Conservation (phyloP, 2,113 vertebrate genomes). For the Dipodomys stephensi region DNA sequence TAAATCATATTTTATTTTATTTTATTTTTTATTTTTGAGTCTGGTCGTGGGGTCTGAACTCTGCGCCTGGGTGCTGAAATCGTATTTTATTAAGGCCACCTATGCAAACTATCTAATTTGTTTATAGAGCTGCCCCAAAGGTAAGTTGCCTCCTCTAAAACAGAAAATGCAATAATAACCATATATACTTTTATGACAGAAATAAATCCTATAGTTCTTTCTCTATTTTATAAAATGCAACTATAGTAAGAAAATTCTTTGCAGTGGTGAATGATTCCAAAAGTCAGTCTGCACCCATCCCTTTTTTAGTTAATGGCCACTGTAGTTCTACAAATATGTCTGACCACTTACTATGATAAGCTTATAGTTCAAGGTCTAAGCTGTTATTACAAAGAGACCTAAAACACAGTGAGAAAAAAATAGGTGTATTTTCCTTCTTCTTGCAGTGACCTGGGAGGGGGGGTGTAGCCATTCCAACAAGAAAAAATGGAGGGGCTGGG, state of each 20-base stretch:
- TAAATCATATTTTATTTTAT: too few species aligned
- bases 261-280: not conserved
- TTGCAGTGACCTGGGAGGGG: not conserved
- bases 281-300: not conserved
- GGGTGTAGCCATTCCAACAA: not conserved
- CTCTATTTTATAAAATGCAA: slow-evolving; percentile 16
- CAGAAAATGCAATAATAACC: not conserved
- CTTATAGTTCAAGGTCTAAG: not conserved
- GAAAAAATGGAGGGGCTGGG: too few species aligned
- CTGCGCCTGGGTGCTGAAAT: too few species aligned
- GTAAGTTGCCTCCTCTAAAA: not conserved
- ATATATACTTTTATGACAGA: not conserved
- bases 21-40: too few species aligned
- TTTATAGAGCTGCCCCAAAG: not conserved
- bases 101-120: not conserved
- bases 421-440: not conserved
- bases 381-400: not conserved
- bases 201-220: not conserved
- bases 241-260: not conserved
- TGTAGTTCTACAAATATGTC: not conserved
- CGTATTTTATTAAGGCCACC: not conserved
- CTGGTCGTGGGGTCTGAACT: too few species aligned
- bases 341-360: not conserved
- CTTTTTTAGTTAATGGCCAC: slow-evolving; percentile 17
- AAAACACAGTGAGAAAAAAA: not conserved